These are phyloP conservation scores for Polypedilum pembai DNA, from an alignment of 1,140 invertebrate species.

Conservation along the genomic window DNA sequence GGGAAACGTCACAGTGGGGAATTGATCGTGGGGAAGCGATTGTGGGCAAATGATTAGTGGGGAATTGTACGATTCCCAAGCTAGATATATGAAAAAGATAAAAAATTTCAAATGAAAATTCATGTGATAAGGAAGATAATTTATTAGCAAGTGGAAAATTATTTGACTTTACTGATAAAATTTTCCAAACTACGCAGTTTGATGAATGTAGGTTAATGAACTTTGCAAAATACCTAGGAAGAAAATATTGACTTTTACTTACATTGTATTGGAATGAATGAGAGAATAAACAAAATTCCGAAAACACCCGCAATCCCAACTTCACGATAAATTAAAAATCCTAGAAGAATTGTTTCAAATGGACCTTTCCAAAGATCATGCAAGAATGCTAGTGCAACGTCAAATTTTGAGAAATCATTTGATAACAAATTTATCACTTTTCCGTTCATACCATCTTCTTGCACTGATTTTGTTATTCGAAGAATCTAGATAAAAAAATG, in stretches of 20 bases:
- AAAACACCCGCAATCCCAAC: constrained; percentile 65
- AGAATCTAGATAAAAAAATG: constrained; percentile 41
- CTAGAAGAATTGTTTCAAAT: constrained; percentile 63
- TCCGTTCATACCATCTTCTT: constrained; percentile 69
- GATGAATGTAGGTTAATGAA: too few relatives aligned
- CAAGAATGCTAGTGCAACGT: constrained; percentile 56
- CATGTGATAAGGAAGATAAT: too few relatives aligned
- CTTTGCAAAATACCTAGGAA: too few relatives aligned
- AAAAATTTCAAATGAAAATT: too few relatives aligned
- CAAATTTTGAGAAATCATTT: constrained; percentile 71
- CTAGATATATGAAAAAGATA: too few relatives aligned
- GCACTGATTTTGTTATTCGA: constrained; percentile 54
- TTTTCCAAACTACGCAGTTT: too few relatives aligned
- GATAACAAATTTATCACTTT: constrained; percentile 83
- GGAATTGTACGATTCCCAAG: too few relatives aligned
- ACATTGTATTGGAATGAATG: constrained; percentile 79
- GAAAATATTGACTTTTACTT: constrained; percentile 33
- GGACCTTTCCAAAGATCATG: constrained; percentile 67
- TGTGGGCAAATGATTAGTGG: too few relatives aligned
- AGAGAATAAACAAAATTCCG: constrained; percentile 67
- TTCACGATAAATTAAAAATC: constrained; percentile 66
- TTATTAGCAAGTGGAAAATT: too few relatives aligned
- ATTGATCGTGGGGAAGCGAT: too few relatives aligned
- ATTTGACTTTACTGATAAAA: too few relatives aligned
- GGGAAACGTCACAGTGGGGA: too few relatives aligned